phyloP scores from a whole-genome alignment of 2,113 vertebrate species.

The Lutjanus erythropterus region DNA sequence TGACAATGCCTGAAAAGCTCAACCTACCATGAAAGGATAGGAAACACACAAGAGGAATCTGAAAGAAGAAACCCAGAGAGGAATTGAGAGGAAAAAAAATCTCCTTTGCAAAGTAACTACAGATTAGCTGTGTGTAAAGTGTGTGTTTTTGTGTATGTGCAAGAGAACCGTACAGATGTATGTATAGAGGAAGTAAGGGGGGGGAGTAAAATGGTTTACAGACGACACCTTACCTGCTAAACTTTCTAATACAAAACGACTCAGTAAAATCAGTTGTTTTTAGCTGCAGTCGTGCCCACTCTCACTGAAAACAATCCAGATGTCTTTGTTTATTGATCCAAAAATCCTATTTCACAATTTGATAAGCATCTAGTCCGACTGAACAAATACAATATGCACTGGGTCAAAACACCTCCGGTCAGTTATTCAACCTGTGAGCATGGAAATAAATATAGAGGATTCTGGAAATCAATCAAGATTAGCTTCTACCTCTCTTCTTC shows the following conservation, averaged over 20 bases:
- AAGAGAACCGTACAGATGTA: not conserved
- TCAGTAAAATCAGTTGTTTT: slow-evolving; percentile 24
- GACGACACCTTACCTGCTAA: slow-evolving; percentile 19
- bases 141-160: slow-evolving; percentile 21
- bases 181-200: not conserved
- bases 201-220: slow-evolving; percentile 8
- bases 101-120: slow-evolving; percentile 31
- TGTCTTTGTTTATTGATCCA: slow-evolving; percentile 59
- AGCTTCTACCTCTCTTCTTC: not conserved
- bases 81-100: slow-evolving; percentile 29
- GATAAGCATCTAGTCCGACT: slow-evolving; percentile 51
- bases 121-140: slow-evolving; percentile 27
- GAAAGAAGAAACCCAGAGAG: slow-evolving; percentile 61
- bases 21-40: slow-evolving; percentile 78
- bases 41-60: slow-evolving; percentile 68
- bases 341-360: slow-evolving; percentile 68
- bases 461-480: not conserved
- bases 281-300: not conserved
- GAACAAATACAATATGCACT: slow-evolving; percentile 50
- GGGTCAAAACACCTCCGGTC: slow-evolving; percentile 10
- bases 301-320: slow-evolving; percentile 1
- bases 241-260: slow-evolving; percentile 29
- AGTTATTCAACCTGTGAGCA: slow-evolving; percentile 7
- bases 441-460: slow-evolving; percentile 23
- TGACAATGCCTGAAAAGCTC: slow-evolving; percentile 80